These are phyloP conservation scores for Trichogramma evanescens DNA, from an alignment of 2,888 invertebrate species.

Conservation along the genomic window DNA sequence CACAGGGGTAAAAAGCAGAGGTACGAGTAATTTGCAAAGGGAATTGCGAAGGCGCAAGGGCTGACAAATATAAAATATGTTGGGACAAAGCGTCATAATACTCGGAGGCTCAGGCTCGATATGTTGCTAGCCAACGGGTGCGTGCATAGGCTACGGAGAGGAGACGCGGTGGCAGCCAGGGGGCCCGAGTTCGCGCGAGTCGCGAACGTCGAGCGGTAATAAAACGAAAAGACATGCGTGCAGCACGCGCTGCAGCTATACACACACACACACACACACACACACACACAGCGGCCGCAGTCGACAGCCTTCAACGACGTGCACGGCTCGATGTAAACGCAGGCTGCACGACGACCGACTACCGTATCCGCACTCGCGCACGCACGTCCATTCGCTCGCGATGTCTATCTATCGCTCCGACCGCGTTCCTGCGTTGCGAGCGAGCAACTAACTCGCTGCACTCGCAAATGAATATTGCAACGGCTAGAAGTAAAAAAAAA, in stretches of 20 bases:
- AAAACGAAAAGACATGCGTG: background rate
- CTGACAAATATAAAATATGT: slow-evolving; percentile 19
- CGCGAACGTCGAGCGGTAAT: background rate
- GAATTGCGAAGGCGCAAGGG: background rate
- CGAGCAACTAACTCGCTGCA: background rate
- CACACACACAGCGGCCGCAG: no score
- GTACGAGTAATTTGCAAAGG: background rate
- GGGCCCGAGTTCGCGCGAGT: background rate
- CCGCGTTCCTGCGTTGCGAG: background rate
- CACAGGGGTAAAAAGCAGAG: no score
- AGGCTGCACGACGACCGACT: no score
- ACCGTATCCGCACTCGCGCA: no score
- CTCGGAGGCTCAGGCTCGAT: background rate
- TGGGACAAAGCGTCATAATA: slow-evolving; percentile 15
- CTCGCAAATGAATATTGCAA: no score
- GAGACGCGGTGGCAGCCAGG: background rate
- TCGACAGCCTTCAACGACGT: no score
- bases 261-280: no score
- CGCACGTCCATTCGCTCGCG: no score
- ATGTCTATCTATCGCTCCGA: background rate
- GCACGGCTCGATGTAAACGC: no score
- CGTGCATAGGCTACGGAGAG: background rate
- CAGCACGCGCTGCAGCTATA: background rate
- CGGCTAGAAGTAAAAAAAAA: no score
- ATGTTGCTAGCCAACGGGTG: background rate